phyloP scores from a whole-genome alignment of 2,797 vertebrate genomes.

The Malurus splendens region DNA sequence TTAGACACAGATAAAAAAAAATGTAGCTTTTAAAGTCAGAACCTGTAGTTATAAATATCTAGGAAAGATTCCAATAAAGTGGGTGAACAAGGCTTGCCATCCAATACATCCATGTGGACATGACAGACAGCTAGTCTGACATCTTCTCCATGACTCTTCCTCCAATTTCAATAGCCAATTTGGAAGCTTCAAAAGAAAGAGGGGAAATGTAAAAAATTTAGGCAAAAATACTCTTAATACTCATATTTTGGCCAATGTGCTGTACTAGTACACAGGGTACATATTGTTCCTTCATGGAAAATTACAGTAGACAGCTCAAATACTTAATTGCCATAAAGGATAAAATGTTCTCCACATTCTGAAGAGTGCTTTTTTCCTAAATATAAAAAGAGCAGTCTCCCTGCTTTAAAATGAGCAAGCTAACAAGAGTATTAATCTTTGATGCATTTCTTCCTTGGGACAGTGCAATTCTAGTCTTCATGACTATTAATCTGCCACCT shows the following conservation, averaged over 20 bases:
- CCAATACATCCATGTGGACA: background rate
- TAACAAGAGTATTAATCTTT: background rate
- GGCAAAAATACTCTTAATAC: background rate
- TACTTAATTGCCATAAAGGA: background rate
- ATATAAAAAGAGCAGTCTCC: background rate
- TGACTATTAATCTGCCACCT: slow-evolving; percentile 27
- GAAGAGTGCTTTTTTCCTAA: background rate
- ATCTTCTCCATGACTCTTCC: background rate
- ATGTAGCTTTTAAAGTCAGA: background rate
- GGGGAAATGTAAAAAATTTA: background rate
- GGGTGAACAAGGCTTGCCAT: background rate
- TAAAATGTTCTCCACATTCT: background rate
- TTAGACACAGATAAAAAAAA: background rate
- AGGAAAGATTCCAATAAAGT: background rate
- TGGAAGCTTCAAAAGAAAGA: background rate
- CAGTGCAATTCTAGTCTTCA: slow-evolving; percentile 6
- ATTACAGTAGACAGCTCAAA: background rate
- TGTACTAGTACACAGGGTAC: background rate
- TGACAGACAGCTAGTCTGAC: background rate
- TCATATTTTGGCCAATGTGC: background rate
- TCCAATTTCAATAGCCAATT: background rate
- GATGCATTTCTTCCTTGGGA: slow-evolving; percentile 11
- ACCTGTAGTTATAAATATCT: background rate
- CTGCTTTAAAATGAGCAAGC: background rate
- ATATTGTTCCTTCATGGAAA: background rate